These are phyloP conservation scores for Microctonus brassicae DNA, from an alignment of 2,888 invertebrate genomes.

Conservation along the genomic window DNA sequence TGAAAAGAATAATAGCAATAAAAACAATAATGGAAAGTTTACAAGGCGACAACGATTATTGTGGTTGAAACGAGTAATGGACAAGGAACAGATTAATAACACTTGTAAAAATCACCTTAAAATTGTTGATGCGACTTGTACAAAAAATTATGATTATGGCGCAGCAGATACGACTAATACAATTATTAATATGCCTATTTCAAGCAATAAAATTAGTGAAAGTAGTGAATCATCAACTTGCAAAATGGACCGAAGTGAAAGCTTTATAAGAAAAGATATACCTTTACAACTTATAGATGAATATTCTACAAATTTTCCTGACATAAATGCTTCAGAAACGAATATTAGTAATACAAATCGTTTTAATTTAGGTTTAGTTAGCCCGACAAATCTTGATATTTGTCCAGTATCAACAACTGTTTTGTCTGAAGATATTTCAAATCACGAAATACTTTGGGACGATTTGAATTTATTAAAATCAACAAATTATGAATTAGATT, in stretches of 20 bases:
- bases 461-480: conserved; percentile 24
- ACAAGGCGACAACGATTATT: not conserved
- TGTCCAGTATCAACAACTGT: conserved; percentile 48
- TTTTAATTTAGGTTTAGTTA: conserved; percentile 43
- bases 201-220: conserved; percentile 48
- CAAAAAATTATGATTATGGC: conserved; percentile 42
- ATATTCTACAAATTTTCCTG: not conserved
- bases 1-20: conserved; percentile 28
- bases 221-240: conserved; percentile 35
- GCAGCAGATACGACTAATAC: conserved; percentile 2
- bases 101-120: conserved; percentile 41
- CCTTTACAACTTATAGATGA: not conserved
- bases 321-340: conserved; percentile 21
- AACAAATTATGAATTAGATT: conserved; percentile 28
- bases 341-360: conserved; percentile 45
- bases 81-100: conserved; percentile 40
- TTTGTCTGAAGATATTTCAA: conserved; percentile 29
- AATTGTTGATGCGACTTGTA: conserved; percentile 52
- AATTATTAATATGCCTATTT: conserved; percentile 42
- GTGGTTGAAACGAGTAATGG: conserved; percentile 38
- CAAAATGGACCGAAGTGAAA: conserved; percentile 26
- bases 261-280: conserved; percentile 13
- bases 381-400: conserved; percentile 36
- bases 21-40: conserved; percentile 38
- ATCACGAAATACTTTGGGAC: conserved; percentile 26